Base-by-base conservation (phyloP, 2,888 invertebrate species). In the Hirtodrosophila histrioides region DNA sequence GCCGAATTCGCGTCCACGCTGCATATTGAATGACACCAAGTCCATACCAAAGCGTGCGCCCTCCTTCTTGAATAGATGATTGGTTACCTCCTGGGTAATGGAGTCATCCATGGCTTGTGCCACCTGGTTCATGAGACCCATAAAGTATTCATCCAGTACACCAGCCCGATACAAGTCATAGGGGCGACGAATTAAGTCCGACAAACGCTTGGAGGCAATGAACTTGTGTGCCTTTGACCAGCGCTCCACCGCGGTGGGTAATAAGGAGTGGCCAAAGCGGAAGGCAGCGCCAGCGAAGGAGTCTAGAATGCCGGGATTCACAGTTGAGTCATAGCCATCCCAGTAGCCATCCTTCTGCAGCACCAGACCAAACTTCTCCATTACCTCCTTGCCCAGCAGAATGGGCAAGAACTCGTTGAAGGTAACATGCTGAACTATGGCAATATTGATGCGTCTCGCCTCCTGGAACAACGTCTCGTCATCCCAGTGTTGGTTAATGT, bases 161-260 rank as follows among this genome's bases (percentile, higher is more conserved):
- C 97, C 97, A 12, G 97, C 97, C 88, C 97, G 94, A 92, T 97
- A 98, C 73, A 98, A 92, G 91, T 97, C 97, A 90, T 95, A 97
- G 0, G 98, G 98, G 86, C 97, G 94, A 81, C 97, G 94, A 88
- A 97, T 97, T 58, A 97, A 93, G 89, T 97, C 97, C 0, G 97
- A 97, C 48, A 98, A 92, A 81, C 97, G 94, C 90, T 97, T 97
- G 0, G 97, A 97, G 70, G 97, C 97, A 75, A 98, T 97, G 89
- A 97, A 97, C 92, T 97, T 97, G 91, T 98, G 97, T 24, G 97
- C 97, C 92, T 97, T 98, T 56, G 97, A 97, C 97, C 97, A 98
- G 89, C 97, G 94, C 91, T 98, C 97, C 4, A 97, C 96, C 24
- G 97, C 96, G 1, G 97, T 97, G 8, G 97, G 97, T 67, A 98